Conservation (phyloP, 2,113 vertebrate genomes). For the Festucalex cinctus region DNA sequence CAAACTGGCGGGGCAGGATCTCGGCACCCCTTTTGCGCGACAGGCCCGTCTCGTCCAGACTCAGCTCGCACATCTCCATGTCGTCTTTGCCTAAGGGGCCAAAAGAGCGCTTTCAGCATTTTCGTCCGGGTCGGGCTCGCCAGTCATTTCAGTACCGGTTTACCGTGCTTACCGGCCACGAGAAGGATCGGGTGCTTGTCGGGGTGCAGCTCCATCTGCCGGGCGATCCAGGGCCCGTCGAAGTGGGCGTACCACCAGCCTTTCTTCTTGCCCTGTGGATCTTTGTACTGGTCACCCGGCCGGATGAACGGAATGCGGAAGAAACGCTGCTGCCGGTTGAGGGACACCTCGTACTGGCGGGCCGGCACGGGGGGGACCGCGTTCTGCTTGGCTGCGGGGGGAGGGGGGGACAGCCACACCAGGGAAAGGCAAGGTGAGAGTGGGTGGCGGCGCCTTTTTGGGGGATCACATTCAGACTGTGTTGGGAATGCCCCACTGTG, state of each 20-base stretch:
- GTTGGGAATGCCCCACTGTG: too few relatives aligned
- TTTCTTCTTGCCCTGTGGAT: conserved; percentile 91
- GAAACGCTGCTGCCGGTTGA: conserved; percentile 89
- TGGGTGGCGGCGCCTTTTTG: background rate
- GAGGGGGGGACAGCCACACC: background rate
- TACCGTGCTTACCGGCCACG: conserved; percentile 85
- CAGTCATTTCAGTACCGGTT: too few relatives aligned
- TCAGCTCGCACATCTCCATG: conserved; percentile 99
- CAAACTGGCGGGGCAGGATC: conserved; percentile 92
- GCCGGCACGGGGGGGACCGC: conserved; percentile 73
- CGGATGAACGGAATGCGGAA: conserved; percentile 98
- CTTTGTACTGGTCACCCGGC: conserved; percentile 90
- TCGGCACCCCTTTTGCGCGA: conserved; percentile 92
- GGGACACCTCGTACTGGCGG: conserved; percentile 81
- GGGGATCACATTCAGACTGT: background rate
- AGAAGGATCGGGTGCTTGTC: conserved; percentile 95
- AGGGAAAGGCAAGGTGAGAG: background rate
- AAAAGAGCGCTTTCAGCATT: too few relatives aligned
- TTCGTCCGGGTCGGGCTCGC: too few relatives aligned
- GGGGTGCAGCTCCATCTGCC: conserved; percentile 97
- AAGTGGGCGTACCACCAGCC: conserved; percentile 99
- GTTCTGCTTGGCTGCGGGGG: conserved; percentile 82
- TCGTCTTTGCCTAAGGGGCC: conserved; percentile 87
- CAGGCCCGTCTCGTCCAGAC: conserved; percentile 94
- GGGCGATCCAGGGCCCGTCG: conserved; percentile 93